phyloP scores from a whole-genome alignment of 2,797 vertebrate genomes.

The Antrozous pallidus region DNA sequence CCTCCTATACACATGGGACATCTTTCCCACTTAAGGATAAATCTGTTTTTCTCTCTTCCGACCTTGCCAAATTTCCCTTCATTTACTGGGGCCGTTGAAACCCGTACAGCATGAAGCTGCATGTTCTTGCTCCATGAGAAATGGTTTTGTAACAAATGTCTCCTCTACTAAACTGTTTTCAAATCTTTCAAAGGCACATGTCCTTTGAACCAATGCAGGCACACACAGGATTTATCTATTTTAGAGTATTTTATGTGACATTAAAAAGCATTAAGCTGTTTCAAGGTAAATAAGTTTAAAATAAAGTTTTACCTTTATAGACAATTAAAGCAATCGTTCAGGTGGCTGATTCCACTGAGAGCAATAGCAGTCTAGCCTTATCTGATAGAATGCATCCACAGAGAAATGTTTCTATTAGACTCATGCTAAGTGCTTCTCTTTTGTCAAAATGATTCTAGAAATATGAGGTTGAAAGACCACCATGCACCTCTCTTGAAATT shows the following conservation, averaged over 20 bases:
- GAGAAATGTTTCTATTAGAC: neutral
- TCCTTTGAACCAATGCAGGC: neutral
- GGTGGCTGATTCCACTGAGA: neutral
- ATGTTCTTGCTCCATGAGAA: constrained; percentile 22
- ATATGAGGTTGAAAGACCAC: neutral
- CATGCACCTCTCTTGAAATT: neutral
- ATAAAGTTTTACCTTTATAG: neutral
- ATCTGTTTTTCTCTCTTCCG: constrained; percentile 17
- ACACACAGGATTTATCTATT: neutral
- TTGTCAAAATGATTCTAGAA: neutral
- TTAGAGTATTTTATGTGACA: constrained; percentile 30
- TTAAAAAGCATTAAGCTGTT: neutral
- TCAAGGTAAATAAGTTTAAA: constrained; percentile 24
- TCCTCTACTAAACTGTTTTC: neutral
- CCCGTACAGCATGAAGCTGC: neutral
- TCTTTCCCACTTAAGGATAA: constrained; percentile 23
- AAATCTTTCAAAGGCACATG: constrained; percentile 26
- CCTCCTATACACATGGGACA: neutral
- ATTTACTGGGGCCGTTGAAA: neutral
- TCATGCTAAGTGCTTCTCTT: neutral
- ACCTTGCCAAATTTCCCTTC: neutral
- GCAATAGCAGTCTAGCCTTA: neutral
- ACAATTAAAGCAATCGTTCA: neutral
- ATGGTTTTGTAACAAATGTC: neutral
- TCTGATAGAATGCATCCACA: neutral